Percentiles rank a stretch among this genome's conserved stretches.
These are phyloP conservation scores for Scaptomyza polygonia DNA, from an alignment of 2,888 invertebrate genomes.

Conservation along the genomic window DNA sequence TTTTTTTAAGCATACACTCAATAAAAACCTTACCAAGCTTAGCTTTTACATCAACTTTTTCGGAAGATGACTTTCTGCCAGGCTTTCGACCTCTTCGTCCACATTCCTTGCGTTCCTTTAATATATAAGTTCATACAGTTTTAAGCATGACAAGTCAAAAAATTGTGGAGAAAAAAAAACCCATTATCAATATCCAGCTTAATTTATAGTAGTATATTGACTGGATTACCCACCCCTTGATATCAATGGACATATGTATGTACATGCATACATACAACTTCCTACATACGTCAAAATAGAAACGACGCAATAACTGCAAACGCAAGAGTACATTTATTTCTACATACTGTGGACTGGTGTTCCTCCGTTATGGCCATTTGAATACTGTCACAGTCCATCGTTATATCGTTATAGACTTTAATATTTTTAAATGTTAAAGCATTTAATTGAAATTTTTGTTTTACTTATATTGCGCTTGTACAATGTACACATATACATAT, in stretches of 20 bases:
- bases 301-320: conserved; percentile 34
- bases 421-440: background rate
- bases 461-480: background rate
- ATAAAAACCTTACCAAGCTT: conserved; percentile 89
- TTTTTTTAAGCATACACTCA: background rate
- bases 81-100: conserved; percentile 95
- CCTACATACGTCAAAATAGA: conserved; percentile 1
- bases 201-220: background rate
- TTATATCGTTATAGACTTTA: background rate
- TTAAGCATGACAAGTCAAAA: background rate
- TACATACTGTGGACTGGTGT: conserved; percentile 75
- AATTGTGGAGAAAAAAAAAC: too few species aligned
- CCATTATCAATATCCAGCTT: background rate
- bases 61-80: conserved; percentile 92
- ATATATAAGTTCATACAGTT: conserved; percentile 19
- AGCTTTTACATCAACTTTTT: conserved; percentile 96
- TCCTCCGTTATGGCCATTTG: conserved; percentile 82
- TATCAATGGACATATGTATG: background rate
- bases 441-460: background rate
- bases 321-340: background rate
- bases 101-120: conserved; percentile 89
- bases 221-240: background rate
- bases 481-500: too few species aligned
- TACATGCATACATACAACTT: background rate
- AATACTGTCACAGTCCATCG: conserved; percentile 83